These are phyloP conservation scores for Lutraria lutraria DNA, from an alignment of 2,888 invertebrate genomes.

Conservation along the genomic window DNA sequence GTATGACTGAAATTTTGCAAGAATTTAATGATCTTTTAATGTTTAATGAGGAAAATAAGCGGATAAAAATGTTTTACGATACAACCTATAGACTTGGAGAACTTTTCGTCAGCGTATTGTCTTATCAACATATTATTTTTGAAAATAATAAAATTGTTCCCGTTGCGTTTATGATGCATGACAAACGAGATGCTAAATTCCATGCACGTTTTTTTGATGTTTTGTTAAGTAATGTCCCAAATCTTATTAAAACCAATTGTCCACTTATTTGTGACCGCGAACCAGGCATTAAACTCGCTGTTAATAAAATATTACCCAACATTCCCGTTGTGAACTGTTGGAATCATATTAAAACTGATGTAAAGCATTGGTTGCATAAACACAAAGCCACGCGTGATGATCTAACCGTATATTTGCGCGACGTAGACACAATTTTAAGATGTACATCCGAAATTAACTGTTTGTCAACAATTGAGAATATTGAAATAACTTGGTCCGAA, in stretches of 20 bases:
- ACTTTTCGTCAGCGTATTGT: too few relatives aligned
- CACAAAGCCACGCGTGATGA: conserved; percentile 20
- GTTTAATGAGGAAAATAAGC: conserved; percentile 28
- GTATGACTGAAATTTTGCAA: not conserved
- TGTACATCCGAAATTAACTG: not conserved
- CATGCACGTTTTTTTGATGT: conserved; percentile 42
- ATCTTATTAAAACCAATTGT: conserved; percentile 21
- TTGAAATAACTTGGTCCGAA: not conserved
- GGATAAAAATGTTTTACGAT: too few relatives aligned
- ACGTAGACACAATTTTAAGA: not conserved
- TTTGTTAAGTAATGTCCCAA: conserved; percentile 34
- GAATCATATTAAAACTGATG: conserved; percentile 36
- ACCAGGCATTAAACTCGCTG: conserved; percentile 42
- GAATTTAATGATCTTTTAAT: conserved; percentile 11
- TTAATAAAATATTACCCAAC: conserved; percentile 11
- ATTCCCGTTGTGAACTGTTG: conserved; percentile 45
- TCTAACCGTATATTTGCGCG: not conserved
- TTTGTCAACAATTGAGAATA: not conserved
- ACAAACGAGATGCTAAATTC: conserved; percentile 44
- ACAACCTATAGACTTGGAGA: too few relatives aligned
- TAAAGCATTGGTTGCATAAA: conserved; percentile 19
- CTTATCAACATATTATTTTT: conserved; percentile 47
- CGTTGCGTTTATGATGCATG: conserved; percentile 43
- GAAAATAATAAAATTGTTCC: too few relatives aligned
- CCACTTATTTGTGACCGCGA: conserved; percentile 33